A percentile compares a stretch with the other conserved stretches of the same genome.
These are phyloP conservation scores for Aleiodes testaceus DNA, from an alignment of 2,888 invertebrate genomes.

Conservation along the genomic window DNA sequence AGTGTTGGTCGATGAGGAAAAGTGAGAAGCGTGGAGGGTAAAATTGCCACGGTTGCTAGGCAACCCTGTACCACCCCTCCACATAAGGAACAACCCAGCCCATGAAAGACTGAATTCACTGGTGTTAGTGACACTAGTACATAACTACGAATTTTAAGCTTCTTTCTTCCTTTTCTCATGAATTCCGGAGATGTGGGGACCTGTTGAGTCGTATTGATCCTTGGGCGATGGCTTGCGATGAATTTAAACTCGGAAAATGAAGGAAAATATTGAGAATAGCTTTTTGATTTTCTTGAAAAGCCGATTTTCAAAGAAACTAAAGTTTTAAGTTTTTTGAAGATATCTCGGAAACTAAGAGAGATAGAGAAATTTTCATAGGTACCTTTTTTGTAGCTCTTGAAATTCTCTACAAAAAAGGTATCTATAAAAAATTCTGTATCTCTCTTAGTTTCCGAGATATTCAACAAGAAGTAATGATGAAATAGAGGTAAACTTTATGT, in stretches of 20 bases:
- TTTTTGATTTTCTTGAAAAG: too few species aligned
- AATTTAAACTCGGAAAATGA: conserved; percentile 3
- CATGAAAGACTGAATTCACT: conserved; percentile 38
- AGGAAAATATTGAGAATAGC: too few species aligned
- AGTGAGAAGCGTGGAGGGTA: conserved; percentile 23
- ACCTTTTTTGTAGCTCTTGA: too few species aligned
- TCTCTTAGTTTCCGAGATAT: too few species aligned
- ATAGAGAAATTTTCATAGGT: too few species aligned
- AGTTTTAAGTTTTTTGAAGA: too few species aligned
- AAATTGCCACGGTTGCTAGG: conserved; percentile 60
- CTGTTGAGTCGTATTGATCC: conserved; percentile 71
- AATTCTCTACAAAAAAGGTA: too few species aligned
- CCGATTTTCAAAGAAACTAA: too few species aligned
- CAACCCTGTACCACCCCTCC: conserved; percentile 57
- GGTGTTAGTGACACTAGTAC: conserved; percentile 15
- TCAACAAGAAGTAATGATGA: too few species aligned
- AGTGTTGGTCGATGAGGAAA: conserved; percentile 62
- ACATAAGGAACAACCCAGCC: conserved; percentile 46
- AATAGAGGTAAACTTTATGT: background rate
- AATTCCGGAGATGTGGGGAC: conserved; percentile 58
- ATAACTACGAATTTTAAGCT: conserved; percentile 1
- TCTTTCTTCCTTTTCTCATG: conserved; percentile 32
- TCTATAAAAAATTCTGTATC: too few species aligned
- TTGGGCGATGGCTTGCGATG: conserved; percentile 47
- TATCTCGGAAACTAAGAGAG: too few species aligned